Percentiles rank a stretch among this genome's conserved stretches.
phyloP scores from a whole-genome alignment of 2,113 vertebrate genomes.

The Menura novaehollandiae region DNA sequence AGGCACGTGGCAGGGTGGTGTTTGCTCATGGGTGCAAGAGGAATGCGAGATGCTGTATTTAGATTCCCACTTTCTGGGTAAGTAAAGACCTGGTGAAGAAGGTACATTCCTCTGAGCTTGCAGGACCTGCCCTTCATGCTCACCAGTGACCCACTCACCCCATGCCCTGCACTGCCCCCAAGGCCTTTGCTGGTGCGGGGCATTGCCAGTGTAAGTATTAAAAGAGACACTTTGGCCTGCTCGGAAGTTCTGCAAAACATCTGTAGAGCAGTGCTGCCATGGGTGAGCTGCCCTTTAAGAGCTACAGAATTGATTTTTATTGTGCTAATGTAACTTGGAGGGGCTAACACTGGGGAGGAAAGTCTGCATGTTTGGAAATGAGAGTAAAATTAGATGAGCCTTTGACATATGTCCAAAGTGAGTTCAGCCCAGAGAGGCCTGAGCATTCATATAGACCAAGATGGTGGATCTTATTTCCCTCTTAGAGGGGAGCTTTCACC shows the following conservation, averaged over 20 bases:
- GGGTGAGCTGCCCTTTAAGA: background rate
- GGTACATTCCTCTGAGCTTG: background rate
- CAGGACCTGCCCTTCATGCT: background rate
- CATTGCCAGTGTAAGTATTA: background rate
- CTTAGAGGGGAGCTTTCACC: background rate
- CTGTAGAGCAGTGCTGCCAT: accelerated
- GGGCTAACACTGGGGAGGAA: background rate
- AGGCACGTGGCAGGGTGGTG: background rate
- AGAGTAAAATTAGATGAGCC: background rate
- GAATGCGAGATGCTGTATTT: background rate
- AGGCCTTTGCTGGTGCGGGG: background rate
- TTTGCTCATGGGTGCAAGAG: background rate
- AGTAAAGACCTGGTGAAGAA: background rate
- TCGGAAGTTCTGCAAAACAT: background rate
- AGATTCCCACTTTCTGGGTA: background rate
- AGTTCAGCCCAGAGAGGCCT: background rate
- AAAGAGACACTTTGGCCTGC: background rate
- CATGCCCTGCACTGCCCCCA: accelerated
- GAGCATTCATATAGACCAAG: background rate
- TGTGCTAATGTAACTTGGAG: background rate
- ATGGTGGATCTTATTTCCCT: background rate
- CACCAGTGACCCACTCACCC: background rate
- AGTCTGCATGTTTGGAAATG: background rate
- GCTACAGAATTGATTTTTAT: background rate
- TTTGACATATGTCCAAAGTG: background rate